phyloP scores from a whole-genome alignment of 2,113 vertebrate genomes.

The Nycticorax nycticorax region DNA sequence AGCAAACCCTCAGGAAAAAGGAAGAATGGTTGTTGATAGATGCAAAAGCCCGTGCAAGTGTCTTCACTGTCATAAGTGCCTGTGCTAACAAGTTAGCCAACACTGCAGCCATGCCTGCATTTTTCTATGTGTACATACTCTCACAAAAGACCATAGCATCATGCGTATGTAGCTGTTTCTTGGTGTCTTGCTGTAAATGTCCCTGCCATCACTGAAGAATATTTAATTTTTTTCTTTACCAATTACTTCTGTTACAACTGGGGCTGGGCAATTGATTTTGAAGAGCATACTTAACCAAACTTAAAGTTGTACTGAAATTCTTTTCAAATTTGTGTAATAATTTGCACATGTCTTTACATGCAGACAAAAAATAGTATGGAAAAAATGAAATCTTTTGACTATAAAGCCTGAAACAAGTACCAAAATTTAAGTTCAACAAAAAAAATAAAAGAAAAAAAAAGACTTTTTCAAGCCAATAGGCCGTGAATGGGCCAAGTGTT shows the following conservation, averaged over 20 bases:
- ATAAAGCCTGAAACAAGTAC: neutral
- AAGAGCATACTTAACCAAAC: neutral
- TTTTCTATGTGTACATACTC: neutral
- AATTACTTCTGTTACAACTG: neutral
- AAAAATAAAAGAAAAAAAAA: neutral
- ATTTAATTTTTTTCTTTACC: neutral
- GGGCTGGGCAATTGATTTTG: neutral
- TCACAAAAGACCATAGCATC: neutral
- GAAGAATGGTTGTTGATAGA: neutral
- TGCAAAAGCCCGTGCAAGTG: neutral
- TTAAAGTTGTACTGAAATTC: neutral
- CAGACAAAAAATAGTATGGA: too few relatives aligned
- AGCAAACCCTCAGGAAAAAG: neutral
- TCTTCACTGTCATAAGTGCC: neutral
- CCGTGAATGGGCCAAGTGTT: neutral
- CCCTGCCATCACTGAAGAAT: neutral
- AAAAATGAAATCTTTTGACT: neutral
- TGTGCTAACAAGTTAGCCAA: neutral
- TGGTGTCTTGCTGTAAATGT: neutral
- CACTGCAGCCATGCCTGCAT: neutral
- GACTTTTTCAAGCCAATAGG: neutral
- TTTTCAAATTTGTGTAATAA: neutral
- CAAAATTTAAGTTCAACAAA: neutral
- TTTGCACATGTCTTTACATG: accelerated
- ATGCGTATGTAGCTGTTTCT: neutral